phyloP scores from a whole-genome alignment of 2,888 invertebrate species.

The Eueremaeus valkanovi region DNA sequence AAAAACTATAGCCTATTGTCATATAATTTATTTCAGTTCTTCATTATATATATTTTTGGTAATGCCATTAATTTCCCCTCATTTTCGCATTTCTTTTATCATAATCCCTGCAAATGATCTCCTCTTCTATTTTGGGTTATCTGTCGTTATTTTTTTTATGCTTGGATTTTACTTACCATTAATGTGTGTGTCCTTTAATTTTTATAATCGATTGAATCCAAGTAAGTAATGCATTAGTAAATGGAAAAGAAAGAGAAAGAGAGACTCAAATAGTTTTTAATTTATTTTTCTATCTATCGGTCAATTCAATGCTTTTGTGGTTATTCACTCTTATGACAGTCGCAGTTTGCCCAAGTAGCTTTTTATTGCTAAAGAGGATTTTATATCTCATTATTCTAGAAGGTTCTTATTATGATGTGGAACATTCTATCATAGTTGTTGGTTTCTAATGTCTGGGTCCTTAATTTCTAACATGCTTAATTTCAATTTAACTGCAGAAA shows the following conservation, averaged over 20 bases:
- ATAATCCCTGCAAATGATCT: slow-evolving; percentile 33
- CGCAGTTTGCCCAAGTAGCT: too few relatives aligned
- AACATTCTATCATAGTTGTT: too few relatives aligned
- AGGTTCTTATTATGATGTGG: too few relatives aligned
- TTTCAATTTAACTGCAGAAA: too few relatives aligned
- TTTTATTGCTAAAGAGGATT: too few relatives aligned
- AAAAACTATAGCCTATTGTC: slow-evolving; percentile 17
- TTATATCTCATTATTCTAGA: too few relatives aligned
- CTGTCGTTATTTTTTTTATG: slow-evolving; percentile 3
- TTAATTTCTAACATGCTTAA: too few relatives aligned
- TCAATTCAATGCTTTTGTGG: background rate
- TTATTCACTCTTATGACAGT: background rate
- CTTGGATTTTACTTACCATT: too few relatives aligned
- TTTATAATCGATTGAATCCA: slow-evolving; percentile 33
- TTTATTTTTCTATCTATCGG: slow-evolving; percentile 13
- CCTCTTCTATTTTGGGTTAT: slow-evolving; percentile 1
- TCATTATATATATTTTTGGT: slow-evolving; percentile 10
- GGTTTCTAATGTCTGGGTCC: too few relatives aligned
- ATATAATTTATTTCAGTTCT: slow-evolving; percentile 30
- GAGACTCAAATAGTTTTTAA: slow-evolving; percentile 17
- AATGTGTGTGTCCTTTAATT: slow-evolving; percentile 27
- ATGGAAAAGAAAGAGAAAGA: background rate
- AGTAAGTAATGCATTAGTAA: slow-evolving; percentile 1
- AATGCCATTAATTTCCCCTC: slow-evolving; percentile 29
- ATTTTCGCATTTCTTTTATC: slow-evolving; percentile 25